Conservation (phyloP, 2,797 vertebrate species). For the Acrocephalus scirpaceus region DNA sequence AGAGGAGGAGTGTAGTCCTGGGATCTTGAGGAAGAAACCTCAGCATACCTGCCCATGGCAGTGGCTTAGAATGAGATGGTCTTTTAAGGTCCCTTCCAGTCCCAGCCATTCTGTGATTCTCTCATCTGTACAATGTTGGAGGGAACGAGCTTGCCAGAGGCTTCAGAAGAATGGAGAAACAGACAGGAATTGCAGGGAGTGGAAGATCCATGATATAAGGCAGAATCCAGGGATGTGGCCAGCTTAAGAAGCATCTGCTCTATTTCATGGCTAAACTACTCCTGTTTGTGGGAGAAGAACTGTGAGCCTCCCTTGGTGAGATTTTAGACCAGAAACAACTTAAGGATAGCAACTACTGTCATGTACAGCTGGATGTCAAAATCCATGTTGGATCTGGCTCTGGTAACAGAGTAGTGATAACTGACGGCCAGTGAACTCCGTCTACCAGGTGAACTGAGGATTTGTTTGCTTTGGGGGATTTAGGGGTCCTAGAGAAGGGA, state of each 20-base stretch:
- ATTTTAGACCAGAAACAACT: background rate
- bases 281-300: background rate
- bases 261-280: background rate
- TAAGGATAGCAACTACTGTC: background rate
- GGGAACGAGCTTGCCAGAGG: background rate
- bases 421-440: background rate
- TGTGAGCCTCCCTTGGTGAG: background rate
- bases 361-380: background rate
- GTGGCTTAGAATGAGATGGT: background rate
- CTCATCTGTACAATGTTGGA: background rate
- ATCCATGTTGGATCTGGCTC: background rate
- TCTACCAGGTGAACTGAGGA: background rate
- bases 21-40: background rate
- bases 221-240: background rate
- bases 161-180: background rate
- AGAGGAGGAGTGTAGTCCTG: background rate
- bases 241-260: background rate
- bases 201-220: background rate
- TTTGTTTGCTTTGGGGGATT: background rate
- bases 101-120: background rate
- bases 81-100: background rate
- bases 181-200: background rate
- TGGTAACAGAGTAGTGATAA: background rate
- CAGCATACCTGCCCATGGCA: background rate
- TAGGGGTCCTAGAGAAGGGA: background rate